These are phyloP conservation scores for Petrosia ficiformis DNA, from an alignment of 37 sponge, comb jelly and placozoan species.

Conservation along the genomic window DNA sequence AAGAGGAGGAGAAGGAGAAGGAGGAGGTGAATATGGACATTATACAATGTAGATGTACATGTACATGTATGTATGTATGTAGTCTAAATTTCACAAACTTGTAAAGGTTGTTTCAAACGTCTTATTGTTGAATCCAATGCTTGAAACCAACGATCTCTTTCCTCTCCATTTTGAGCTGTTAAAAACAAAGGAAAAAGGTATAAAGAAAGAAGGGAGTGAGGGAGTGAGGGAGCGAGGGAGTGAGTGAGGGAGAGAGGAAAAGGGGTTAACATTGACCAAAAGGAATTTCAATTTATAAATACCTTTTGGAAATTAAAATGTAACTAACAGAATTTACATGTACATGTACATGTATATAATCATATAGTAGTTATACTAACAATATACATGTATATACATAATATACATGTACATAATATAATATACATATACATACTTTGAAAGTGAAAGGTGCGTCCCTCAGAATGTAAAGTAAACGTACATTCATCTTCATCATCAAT, in stretches of 20 bases:
- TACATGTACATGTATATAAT: not conserved
- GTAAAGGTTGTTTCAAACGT: slow-evolving; percentile 33
- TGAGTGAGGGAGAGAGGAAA: not conserved
- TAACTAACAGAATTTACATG: too few relatives aligned
- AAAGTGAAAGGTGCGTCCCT: slow-evolving; percentile 85
- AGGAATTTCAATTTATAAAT: too few relatives aligned
- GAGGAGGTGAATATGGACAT: not conserved
- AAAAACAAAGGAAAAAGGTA: too few relatives aligned
- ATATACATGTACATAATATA: not conserved
- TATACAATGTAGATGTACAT: not conserved
- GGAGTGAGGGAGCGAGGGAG: not conserved
- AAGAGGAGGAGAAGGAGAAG: not conserved
- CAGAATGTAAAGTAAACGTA: slow-evolving; percentile 88
- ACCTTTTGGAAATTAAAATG: not conserved
- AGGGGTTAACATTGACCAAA: not conserved
- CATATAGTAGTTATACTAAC: not conserved
- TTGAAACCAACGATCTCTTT: slow-evolving; percentile 86
- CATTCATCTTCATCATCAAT: slow-evolving; percentile 95
- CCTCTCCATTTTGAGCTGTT: slow-evolving; percentile 76
- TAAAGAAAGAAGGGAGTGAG: slow-evolving; percentile 5
- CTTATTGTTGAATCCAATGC: slow-evolving; percentile 79
- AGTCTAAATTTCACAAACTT: slow-evolving; percentile 5
- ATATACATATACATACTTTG: slow-evolving; percentile 72
- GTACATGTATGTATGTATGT: not conserved
- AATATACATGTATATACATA: not conserved